Evolutionary conservation across 2,888 invertebrate species (phyloP), one percentile per base, ranked within the genome.

Genomic region (Ectobius pallidus): DNA sequence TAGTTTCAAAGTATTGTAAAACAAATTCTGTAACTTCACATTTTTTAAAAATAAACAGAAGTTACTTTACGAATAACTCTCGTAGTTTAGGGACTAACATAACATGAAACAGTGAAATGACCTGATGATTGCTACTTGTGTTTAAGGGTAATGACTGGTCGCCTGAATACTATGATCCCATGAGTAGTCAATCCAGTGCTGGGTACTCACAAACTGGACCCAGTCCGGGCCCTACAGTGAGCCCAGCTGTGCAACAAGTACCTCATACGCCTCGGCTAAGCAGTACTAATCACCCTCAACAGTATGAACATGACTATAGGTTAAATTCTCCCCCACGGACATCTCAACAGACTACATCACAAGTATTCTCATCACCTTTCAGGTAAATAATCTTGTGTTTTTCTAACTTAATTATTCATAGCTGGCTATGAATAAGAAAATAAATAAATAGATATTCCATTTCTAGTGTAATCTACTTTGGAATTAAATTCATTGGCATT

Each of bases 131-230:
- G n/a, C n/a, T n/a, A n/a, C n/a, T n/a, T n/a, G 11, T 34, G 34
- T 34, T 18, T 25, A 20, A 69, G 68, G 34, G 58, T 11, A 22
- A 25, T 52, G 72, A 74, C 20, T 69, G 72, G 70, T 65, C 67
- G 22, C 77, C 79, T 6, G 83, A 84, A 71, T 80, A 82, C 75
- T 83, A 85, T 77, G 83, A 81, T 78, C 85, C 74, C 82, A 85
- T 80, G 80, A 87, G 80, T 81, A 87, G 74, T 75, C 84, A 83
- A 70, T 83, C 73, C 52, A 65, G 62, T 58, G 30, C 39, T 49
- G 27, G 34, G n/a, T 68, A 20, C 16, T 30, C 67, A 30, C 70
- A 70, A 25, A 78, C 82, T 46, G 81, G 81, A 3, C 80, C 81
- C 16, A 82, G 81, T 73, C 84, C 83, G 2, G 39, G 46, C 0